phyloP scores from a whole-genome alignment of 2,113 vertebrate species.

The Bos indicus region DNA sequence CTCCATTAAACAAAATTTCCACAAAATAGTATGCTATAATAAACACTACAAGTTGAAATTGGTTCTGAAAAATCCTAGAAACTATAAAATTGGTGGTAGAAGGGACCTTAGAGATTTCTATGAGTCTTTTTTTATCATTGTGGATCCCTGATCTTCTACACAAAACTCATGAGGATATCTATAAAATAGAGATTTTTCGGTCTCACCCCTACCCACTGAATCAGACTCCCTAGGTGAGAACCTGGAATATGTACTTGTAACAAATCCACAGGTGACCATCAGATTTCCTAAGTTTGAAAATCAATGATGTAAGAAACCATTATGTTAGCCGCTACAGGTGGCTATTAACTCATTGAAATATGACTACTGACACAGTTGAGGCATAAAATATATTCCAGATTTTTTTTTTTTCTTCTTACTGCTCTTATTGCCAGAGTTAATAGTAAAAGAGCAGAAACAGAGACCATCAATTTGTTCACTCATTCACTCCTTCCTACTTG shows the following conservation, averaged over 20 bases:
- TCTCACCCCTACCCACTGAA: background rate
- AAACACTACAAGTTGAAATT: background rate
- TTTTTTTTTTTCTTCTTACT: background rate
- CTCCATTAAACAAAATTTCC: background rate
- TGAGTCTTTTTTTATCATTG: background rate
- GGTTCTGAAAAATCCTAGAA: background rate
- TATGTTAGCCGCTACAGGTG: too few species aligned
- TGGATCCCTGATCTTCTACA: background rate
- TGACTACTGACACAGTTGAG: background rate
- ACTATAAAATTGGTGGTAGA: background rate
- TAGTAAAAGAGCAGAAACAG: background rate
- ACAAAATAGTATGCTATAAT: background rate
- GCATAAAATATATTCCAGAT: background rate
- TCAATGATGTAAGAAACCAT: background rate
- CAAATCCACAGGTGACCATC: background rate
- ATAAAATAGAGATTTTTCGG: background rate
- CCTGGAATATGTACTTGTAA: background rate
- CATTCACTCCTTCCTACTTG: background rate
- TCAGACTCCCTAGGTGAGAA: background rate
- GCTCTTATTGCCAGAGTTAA: background rate
- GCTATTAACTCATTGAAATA: background rate
- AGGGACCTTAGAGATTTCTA: background rate
- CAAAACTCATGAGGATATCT: background rate
- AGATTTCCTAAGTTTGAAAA: background rate
- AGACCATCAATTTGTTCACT: background rate